Evolutionary conservation across 2,888 invertebrate species (phyloP).

Genomic region (Harpagoxenus sublaevis): DNA sequence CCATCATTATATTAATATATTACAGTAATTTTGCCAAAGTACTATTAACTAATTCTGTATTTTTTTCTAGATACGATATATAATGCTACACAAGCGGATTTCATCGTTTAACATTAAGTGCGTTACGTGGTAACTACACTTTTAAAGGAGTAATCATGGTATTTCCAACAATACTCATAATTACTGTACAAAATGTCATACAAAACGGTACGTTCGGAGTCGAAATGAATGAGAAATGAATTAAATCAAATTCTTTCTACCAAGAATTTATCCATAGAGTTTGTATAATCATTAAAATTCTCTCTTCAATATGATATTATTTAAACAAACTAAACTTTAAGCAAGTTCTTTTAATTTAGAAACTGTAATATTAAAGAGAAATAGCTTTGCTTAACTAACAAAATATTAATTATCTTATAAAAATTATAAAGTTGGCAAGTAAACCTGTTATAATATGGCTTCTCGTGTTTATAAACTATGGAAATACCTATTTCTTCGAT

Average conservation of each 20-base stretch:
- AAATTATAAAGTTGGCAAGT: slow-evolving; percentile 5
- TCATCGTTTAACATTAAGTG: slow-evolving; percentile 52
- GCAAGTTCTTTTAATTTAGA: not conserved
- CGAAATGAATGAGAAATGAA: not conserved
- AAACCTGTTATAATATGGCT: not conserved
- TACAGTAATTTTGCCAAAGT: slow-evolving; percentile 33
- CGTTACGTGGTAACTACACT: slow-evolving; percentile 6
- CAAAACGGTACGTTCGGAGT: not conserved
- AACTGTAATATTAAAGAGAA: not conserved
- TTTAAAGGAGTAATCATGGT: slow-evolving; percentile 12
- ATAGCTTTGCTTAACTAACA: not conserved
- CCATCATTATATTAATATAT: slow-evolving; percentile 31
- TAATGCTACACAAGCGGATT: slow-evolving; percentile 40
- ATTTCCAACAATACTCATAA: slow-evolving; percentile 27
- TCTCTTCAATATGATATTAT: not conserved
- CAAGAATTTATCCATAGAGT: not conserved
- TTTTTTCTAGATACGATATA: slow-evolving; percentile 22
- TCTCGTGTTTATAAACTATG: not conserved
- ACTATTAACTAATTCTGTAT: slow-evolving; percentile 19
- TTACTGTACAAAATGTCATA: not conserved
- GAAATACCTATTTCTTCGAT: slow-evolving; percentile 26
- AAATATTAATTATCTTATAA: not conserved
- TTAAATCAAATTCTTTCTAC: not conserved
- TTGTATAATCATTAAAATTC: not conserved
- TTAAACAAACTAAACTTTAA: not conserved